Conservation (phyloP, 1,140 invertebrate species). For the Aphis gossypii region DNA sequence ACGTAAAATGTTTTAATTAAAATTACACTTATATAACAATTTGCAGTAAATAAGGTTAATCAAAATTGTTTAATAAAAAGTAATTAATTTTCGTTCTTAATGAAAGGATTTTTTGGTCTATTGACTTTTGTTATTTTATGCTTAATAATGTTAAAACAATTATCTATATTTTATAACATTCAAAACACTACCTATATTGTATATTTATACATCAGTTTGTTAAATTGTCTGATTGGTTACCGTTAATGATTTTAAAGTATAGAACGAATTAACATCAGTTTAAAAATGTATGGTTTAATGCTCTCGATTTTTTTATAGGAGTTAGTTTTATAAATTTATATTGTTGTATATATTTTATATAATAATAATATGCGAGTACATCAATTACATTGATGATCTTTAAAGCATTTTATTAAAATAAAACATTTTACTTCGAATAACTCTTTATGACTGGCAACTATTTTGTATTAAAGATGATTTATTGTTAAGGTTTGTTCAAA, state of each 20-base stretch:
- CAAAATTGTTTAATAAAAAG: not conserved
- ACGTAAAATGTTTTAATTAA: not conserved
- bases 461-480: not conserved
- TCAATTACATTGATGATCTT: not conserved
- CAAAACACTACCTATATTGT: not conserved
- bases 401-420: not conserved
- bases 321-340: not conserved
- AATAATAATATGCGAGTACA: not conserved
- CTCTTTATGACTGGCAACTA: not conserved
- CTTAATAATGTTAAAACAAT: not conserved
- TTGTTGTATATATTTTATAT: not conserved
- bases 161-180: not conserved
- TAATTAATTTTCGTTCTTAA: not conserved
- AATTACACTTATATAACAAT: not conserved
- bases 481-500: not conserved
- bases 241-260: not conserved
- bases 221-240: not conserved
- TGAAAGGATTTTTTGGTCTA: not conserved
- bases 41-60: not conserved
- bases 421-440: not conserved
- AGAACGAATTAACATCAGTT: not conserved
- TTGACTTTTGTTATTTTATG: not conserved
- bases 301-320: not conserved
- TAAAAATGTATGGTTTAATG: not conserved
- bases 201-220: not conserved